Percentiles rank a stretch among this genome's conserved stretches.
phyloP scores from a whole-genome alignment of 2,113 vertebrate species.

The Chitala chitala region DNA sequence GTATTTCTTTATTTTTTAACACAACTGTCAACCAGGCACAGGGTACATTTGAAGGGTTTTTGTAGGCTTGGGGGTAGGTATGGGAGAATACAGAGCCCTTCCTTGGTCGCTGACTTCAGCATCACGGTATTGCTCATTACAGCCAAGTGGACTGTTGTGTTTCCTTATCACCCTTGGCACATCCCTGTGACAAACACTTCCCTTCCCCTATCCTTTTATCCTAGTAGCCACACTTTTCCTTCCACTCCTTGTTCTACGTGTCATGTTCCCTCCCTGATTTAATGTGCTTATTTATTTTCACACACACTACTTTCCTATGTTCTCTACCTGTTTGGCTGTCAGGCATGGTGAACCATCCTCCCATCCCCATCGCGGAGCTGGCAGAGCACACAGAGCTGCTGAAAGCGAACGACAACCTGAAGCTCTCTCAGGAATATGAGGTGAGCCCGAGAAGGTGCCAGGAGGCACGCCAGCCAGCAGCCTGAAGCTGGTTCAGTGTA shows the following conservation, averaged over 20 bases:
- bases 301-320: conserved; percentile 37
- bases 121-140: neutral
- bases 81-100: neutral
- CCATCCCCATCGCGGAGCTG: conserved; percentile 85
- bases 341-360: conserved; percentile 95
- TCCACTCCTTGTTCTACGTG: neutral
- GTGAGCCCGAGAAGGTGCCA: conserved; percentile 53
- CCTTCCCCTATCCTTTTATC: conserved; percentile 43
- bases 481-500: neutral
- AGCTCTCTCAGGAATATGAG: conserved; percentile 96
- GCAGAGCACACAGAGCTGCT: conserved; percentile 91
- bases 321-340: neutral
- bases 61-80: neutral
- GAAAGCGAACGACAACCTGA: conserved; percentile 96
- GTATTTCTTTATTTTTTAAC: neutral
- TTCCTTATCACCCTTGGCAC: conserved; percentile 32
- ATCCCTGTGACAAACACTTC: conserved; percentile 42
- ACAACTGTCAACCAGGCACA: neutral
- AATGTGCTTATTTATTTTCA: neutral
- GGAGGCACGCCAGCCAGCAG: neutral
- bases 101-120: conserved; percentile 1
- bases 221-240: neutral
- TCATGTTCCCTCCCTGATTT: neutral
- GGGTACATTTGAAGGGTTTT: neutral
- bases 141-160: neutral